Conservation (phyloP, 2,888 invertebrate species). For the Noctua janthina region DNA sequence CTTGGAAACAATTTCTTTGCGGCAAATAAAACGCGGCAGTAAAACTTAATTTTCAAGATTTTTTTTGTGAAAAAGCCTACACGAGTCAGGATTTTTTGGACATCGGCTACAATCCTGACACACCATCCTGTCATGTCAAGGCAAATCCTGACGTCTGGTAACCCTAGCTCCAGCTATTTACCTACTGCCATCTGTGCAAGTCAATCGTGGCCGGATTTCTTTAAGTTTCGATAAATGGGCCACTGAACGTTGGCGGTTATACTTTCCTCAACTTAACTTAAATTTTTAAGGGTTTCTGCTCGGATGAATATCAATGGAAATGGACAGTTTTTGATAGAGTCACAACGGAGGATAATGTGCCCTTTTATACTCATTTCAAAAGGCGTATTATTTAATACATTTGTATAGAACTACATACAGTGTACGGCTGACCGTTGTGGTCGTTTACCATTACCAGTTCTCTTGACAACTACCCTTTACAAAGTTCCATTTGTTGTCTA, state of each 20-base stretch:
- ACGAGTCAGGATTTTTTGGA: not conserved
- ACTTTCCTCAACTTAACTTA: not conserved
- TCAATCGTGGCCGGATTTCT: slow-evolving; percentile 7
- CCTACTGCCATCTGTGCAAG: slow-evolving; percentile 25
- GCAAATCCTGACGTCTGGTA: not conserved
- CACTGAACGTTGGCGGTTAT: not conserved
- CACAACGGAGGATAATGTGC: not conserved
- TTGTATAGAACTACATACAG: not conserved
- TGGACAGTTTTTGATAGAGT: not conserved
- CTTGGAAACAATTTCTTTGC: not conserved
- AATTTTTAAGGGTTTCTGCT: not conserved
- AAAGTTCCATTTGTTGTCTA: not conserved
- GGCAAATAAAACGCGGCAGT: not conserved
- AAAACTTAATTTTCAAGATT: not conserved
- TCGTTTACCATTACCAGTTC: not conserved
- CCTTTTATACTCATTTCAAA: not conserved
- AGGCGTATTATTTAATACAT: not conserved
- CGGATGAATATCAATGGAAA: not conserved
- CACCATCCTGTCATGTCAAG: not conserved
- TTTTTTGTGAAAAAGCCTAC: not conserved
- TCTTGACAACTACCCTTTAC: no score
- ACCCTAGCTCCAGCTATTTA: slow-evolving; percentile 29
- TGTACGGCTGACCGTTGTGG: not conserved
- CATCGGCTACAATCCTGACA: not conserved
- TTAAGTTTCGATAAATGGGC: not conserved